Conservation (phyloP, 92 coral and sea anemone genomes). For the Zoanthus gigantus region DNA sequence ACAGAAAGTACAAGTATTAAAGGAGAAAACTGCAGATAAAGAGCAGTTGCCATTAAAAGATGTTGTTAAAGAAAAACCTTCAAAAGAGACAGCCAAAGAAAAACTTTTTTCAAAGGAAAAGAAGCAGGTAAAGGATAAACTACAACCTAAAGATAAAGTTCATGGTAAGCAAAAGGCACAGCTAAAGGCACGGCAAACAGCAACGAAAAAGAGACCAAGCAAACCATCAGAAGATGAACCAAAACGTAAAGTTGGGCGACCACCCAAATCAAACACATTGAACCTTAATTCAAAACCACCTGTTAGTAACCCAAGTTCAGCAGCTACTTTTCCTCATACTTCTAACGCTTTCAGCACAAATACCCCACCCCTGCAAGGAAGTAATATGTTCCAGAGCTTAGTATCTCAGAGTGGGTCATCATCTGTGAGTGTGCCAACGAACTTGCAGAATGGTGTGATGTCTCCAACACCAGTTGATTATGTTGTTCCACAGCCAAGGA, state of each 20-base stretch:
- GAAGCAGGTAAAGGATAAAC: conserved; percentile 15
- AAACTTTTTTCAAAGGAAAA: conserved; percentile 17
- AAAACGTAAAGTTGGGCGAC: conserved; percentile 89
- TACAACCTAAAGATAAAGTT: conserved; percentile 11
- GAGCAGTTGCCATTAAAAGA: conserved; percentile 21
- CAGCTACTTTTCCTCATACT: conserved; percentile 9
- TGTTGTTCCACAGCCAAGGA: conserved; percentile 79
- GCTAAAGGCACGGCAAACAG: conserved; percentile 21
- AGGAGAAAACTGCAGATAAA: conserved; percentile 48
- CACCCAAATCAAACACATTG: conserved; percentile 53
- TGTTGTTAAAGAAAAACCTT: conserved; percentile 21
- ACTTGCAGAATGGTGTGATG: conserved; percentile 66
- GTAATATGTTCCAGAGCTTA: conserved; percentile 34
- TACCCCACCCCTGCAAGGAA: conserved; percentile 11
- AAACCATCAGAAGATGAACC: conserved; percentile 78
- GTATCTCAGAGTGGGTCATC: conserved; percentile 40
- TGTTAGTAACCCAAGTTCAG: conserved; percentile 4
- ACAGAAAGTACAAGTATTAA: conserved; percentile 9
- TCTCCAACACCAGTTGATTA: conserved; percentile 63
- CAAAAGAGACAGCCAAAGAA: conserved; percentile 19
- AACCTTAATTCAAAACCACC: conserved; percentile 13
- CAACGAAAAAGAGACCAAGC: conserved; percentile 76
- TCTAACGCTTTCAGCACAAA: conserved; percentile 20
- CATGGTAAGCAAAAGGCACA: conserved; percentile 4
- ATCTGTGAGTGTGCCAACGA: conserved; percentile 50